These are phyloP conservation scores for Todus mexicanus DNA, from an alignment of 2,797 vertebrate genomes.

Conservation along the genomic window DNA sequence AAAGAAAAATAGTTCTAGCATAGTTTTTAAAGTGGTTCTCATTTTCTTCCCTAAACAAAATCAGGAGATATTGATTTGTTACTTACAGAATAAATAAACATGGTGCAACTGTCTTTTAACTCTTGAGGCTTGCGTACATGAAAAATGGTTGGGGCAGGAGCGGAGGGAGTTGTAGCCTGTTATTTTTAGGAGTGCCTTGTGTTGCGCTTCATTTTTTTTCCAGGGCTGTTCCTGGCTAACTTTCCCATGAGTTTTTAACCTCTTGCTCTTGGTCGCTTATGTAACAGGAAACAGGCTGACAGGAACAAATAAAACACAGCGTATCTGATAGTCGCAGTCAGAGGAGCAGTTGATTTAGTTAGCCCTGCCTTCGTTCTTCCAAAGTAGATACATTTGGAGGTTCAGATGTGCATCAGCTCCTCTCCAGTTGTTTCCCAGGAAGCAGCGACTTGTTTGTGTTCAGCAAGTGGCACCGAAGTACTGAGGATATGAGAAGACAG, in stretches of 20 bases:
- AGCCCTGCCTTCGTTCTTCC: slow-evolving; percentile 52
- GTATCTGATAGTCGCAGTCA: slow-evolving; percentile 69
- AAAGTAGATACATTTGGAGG: slow-evolving; percentile 33
- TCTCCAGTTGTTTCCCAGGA: neutral
- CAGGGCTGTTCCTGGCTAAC: slow-evolving; percentile 77
- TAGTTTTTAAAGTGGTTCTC: neutral
- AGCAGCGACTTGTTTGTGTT: slow-evolving; percentile 9
- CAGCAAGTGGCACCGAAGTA: neutral
- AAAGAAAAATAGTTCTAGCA: neutral
- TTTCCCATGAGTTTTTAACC: slow-evolving; percentile 89
- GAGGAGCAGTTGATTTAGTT: slow-evolving; percentile 66
- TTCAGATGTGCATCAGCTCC: slow-evolving; percentile 5
- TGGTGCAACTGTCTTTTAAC: neutral
- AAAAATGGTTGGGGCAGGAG: slow-evolving; percentile 43
- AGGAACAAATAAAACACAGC: slow-evolving; percentile 77
- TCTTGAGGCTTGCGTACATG: neutral
- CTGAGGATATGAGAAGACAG: slow-evolving; percentile 19
- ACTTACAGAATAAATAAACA: neutral
- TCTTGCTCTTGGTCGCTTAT: slow-evolving; percentile 85
- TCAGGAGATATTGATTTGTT: neutral
- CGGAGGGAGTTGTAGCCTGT: slow-evolving; percentile 62
- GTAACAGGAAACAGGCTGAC: slow-evolving; percentile 95
- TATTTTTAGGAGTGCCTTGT: slow-evolving; percentile 78
- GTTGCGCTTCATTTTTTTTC: slow-evolving; percentile 72
- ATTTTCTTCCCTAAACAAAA: neutral